Evolutionary conservation across 2,888 invertebrate species (phyloP).

Genomic region (Maniola hyperantus): DNA sequence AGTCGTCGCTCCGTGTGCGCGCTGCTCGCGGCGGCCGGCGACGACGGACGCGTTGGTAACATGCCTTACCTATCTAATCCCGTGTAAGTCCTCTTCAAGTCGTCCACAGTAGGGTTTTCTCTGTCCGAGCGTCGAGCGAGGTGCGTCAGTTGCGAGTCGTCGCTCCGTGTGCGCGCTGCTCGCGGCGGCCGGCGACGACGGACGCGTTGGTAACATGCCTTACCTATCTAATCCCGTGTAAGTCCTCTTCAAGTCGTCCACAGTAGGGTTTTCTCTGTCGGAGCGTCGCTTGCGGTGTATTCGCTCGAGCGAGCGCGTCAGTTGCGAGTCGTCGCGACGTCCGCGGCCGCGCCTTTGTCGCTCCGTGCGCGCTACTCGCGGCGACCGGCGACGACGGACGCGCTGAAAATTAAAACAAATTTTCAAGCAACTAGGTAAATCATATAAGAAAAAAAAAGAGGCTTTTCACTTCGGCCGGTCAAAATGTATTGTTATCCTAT

Average conservation of each 20-base stretch:
- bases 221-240: conserved; percentile 84
- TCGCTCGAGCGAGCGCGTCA: conserved; percentile 77
- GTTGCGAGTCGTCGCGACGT: conserved; percentile 62
- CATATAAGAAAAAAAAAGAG: background rate
- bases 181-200: conserved; percentile 63
- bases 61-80: conserved; percentile 81
- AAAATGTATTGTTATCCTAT: too few relatives aligned
- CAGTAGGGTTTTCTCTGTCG: conserved; percentile 67
- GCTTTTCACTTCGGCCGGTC: too few relatives aligned
- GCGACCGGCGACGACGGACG: conserved; percentile 63
- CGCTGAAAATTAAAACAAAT: conserved; percentile 50
- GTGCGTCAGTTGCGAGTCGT: conserved; percentile 73
- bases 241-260: conserved; percentile 81
- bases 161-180: conserved; percentile 54
- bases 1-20: conserved; percentile 62
- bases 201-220: conserved; percentile 45
- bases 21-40: conserved; percentile 56
- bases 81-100: conserved; percentile 83
- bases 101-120: conserved; percentile 72
- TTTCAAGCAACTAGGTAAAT: background rate
- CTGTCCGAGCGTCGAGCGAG: conserved; percentile 70
- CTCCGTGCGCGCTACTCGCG: conserved; percentile 50
- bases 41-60: conserved; percentile 56
- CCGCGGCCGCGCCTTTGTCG: conserved; percentile 54
- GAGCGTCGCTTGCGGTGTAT: conserved; percentile 76